Evolutionary conservation across 1,140 invertebrate species (phyloP), one percentile per base, ranked within the genome.

Genomic region (Cydia splendana): DNA sequence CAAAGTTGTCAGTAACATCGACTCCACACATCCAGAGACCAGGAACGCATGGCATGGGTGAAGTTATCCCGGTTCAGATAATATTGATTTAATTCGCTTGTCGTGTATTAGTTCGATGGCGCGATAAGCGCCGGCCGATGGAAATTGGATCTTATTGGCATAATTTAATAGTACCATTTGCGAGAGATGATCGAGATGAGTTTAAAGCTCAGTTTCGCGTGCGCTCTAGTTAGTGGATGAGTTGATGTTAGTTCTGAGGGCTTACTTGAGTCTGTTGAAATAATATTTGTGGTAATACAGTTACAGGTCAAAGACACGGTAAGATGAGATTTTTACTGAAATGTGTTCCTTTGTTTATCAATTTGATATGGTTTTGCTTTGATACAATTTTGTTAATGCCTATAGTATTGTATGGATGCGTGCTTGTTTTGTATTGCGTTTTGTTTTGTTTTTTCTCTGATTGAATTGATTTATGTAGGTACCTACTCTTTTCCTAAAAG

Each of bases 31-130:
- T 75, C 9, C 48, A 30, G n/a, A 13, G 9, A 51, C 74, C 74
- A 76, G 42, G 71, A 38, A 79, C 75, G 75, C 78, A 38, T 48
- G 42, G 75, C 71, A 76, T 83, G 84, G 79, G 83, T 80, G 79
- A 82, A 80, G 80, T 79, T 80, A 80, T 78, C 77, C 45, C 74
- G 77, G 76, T 77, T 71, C 51, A 82, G 83, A 84, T 84, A 83
- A 80, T 85, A 86, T 85, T 84, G 85, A 87, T 84, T 84, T 85
- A 87, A 82, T 84, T 85, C 81, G 73, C 67, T 77, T 79, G 79
- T 81, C 78, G 78, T 81, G 82, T 84, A 85, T 77, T 79, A 81
- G 80, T 80, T 48, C 74, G 84, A 87, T 84, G 74, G 65, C 20
- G 53, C 75, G 83, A 85, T 85, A 85, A 74, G 75, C 76, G 69